Base-by-base conservation (phyloP, 2,797 vertebrate species). In the Xiphophorus birchmanni region DNA sequence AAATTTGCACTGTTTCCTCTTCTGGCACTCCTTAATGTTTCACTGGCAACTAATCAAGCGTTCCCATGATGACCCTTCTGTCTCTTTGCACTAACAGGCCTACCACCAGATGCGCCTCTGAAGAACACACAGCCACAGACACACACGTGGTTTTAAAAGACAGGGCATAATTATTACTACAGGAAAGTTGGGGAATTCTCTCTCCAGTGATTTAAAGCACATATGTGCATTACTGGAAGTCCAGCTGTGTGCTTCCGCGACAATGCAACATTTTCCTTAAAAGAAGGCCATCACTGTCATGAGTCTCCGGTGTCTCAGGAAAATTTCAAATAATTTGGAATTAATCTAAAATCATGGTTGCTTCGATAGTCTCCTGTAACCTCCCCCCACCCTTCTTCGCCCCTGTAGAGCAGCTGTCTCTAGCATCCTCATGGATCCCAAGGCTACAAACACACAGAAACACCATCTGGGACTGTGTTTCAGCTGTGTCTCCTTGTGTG, bases 391-490 rank as follows among this genome's bases (percentile, higher is more conserved):
- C 87, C 80, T 74, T 82, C 78, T 67, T 75, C 58, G 88, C 90
- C 94, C 92, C 90, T 90, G 91, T 90, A 89, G 94, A 96, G 91
- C 96, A 96, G 95, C 96, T 96, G 95, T 96, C 96, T 94, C 85
- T 91, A 85, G 93, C 91, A 95, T 94, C 92, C 90, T 92, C 90
- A 79, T 63, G 78, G 90, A 93, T 94, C 91, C 91, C 94, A 95
- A 94, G 94, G 91, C 92, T 95, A 91, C 91, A 93, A 90, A 94
- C 90, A 94, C 92, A 93, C 77, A 56, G 92, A 94, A 92, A 94
- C 91, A 94, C 95, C 95, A 96, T 96, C 95, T 96, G 95, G 95
- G 95, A 95, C 91, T 84, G 81, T 58, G 86, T 86, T 93, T 93
- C 92, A 93, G 91, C 92, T 94, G 91, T 87, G 89, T 67, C n/a